Percentiles rank a stretch among this genome's conserved stretches.
Conservation (phyloP, 2,888 invertebrate genomes). For the Sisyra nigra region DNA sequence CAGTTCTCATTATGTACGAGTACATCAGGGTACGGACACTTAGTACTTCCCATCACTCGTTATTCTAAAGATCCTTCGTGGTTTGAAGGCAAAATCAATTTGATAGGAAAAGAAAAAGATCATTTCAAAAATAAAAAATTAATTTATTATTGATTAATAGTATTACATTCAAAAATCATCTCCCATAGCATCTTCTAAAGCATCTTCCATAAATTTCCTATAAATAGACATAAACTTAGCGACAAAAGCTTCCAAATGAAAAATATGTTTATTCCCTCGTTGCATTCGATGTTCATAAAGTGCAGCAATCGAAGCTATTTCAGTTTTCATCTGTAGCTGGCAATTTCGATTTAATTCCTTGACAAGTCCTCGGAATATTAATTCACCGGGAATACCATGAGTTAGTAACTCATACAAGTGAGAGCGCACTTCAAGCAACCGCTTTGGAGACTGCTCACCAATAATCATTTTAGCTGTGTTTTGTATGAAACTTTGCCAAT, state of each 20-base stretch:
- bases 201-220: conserved; percentile 70
- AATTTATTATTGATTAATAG: not conserved
- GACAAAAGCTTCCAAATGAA: conserved; percentile 94
- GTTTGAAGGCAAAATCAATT: no score
- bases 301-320: conserved; percentile 75
- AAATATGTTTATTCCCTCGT: conserved; percentile 85
- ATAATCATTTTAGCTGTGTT: conserved; percentile 78
- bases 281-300: conserved; percentile 85
- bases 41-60: no score
- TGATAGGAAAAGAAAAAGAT: no score
- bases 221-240: conserved; percentile 93
- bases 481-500: conserved; percentile 81
- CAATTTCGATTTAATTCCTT: conserved; percentile 76
- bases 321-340: conserved; percentile 75
- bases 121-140: no score
- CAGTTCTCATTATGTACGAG: no score
- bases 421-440: conserved; percentile 68
- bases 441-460: conserved; percentile 72
- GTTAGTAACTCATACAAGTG: conserved; percentile 84
- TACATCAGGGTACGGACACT: no score
- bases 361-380: conserved; percentile 78
- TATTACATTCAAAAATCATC: conserved; percentile 21
- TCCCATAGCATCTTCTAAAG: conserved; percentile 32
- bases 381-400: conserved; percentile 84
- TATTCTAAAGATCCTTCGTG: no score